Percentiles rank a stretch among this genome's conserved stretches.
Conservation (phyloP, 2,888 invertebrate species). For the Cyclophora albipunctata region DNA sequence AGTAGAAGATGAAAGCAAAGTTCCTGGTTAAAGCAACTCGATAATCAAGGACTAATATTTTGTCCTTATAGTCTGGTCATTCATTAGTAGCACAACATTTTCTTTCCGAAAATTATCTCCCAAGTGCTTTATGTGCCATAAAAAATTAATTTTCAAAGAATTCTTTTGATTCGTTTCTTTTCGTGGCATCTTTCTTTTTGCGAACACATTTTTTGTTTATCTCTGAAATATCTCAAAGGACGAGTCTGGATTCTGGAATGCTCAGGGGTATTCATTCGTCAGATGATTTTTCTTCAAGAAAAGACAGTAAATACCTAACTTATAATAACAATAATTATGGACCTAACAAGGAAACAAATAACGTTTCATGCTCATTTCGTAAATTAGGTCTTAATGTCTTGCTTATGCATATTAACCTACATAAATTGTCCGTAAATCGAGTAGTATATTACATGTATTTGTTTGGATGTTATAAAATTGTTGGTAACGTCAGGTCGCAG, state of each 20-base stretch:
- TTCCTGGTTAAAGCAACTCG: no score
- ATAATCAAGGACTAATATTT: no score
- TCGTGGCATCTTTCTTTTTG: slow-evolving; percentile 43
- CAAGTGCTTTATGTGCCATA: no score
- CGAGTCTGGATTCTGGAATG: slow-evolving; percentile 46
- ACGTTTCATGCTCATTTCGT: no score
- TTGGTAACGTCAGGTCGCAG: slow-evolving; percentile 39
- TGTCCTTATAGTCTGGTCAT: not conserved
- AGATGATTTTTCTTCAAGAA: slow-evolving; percentile 53
- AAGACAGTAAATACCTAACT: slow-evolving; percentile 48
- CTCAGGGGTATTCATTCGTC: slow-evolving; percentile 58
- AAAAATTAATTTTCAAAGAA: slow-evolving; percentile 25
- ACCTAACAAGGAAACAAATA: no score
- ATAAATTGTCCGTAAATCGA: no score
- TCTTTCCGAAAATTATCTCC: not conserved
- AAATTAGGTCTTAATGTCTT: no score
- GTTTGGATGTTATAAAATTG: slow-evolving; percentile 31
- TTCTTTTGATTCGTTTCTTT: slow-evolving; percentile 49
- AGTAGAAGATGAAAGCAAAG: not conserved
- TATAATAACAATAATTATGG: slow-evolving; percentile 30
- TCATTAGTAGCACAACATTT: not conserved
- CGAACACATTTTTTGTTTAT: slow-evolving; percentile 53
- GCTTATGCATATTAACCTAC: no score
- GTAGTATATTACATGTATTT: no score
- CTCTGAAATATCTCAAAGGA: slow-evolving; percentile 57